Percentiles rank a stretch among this genome's conserved stretches.
Conservation (phyloP, 2,888 invertebrate genomes). For the Candidula unifasciata region DNA sequence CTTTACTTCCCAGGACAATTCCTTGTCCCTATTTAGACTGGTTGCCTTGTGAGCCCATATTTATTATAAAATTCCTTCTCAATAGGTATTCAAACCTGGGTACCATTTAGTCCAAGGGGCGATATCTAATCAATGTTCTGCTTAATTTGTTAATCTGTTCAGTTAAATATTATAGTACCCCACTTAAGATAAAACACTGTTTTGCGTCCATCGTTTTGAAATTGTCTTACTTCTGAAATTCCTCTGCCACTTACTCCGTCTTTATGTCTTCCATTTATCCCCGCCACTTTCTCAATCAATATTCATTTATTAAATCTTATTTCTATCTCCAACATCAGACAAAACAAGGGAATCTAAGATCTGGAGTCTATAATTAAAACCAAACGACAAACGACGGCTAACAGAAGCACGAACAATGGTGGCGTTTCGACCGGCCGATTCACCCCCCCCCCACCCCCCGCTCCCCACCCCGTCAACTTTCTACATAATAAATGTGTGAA, state of each 20-base stretch:
- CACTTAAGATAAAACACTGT: too few species aligned
- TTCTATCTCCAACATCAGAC: background rate
- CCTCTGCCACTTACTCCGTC: background rate
- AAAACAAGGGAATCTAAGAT: background rate
- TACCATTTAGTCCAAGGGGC: too few species aligned
- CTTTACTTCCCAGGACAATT: too few species aligned
- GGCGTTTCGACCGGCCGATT: constrained; percentile 4
- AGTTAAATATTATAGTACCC: too few species aligned
- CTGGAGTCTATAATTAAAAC: constrained; percentile 10
- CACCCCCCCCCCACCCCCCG: background rate
- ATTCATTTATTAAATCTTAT: background rate
- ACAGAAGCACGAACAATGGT: constrained; percentile 3
- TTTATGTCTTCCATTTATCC: background rate
- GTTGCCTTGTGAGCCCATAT: too few species aligned
- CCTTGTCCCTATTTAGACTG: too few species aligned
- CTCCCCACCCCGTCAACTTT: background rate
- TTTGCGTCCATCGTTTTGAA: too few species aligned
- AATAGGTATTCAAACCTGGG: too few species aligned
- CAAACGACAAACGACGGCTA: background rate
- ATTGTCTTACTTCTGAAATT: background rate
- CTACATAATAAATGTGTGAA: constrained; percentile 41
- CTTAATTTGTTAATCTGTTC: too few species aligned
- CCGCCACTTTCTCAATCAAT: background rate
- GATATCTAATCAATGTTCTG: too few species aligned
- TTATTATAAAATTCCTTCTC: too few species aligned